A percentile compares a stretch with the other conserved stretches of the same genome.
Evolutionary conservation across 2,888 invertebrate species (phyloP).

Genomic region (Parnassius smintheus): DNA sequence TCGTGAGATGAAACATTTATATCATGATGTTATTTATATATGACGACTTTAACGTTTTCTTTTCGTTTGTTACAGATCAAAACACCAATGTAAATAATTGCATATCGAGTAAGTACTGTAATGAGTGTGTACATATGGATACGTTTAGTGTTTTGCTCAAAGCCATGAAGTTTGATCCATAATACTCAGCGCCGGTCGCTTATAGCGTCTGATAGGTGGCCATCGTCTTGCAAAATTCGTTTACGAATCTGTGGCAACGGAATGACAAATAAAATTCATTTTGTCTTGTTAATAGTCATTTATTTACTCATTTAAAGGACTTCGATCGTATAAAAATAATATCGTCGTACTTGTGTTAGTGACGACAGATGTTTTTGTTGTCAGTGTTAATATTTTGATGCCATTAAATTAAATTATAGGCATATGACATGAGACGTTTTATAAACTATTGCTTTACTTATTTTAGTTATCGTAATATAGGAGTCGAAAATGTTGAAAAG

Average conservation of each 20-base stretch:
- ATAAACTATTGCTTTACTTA: too few species aligned
- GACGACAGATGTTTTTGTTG: neutral
- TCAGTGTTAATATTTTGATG: neutral
- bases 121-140: slow-evolving; percentile 40
- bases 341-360: neutral
- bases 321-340: neutral
- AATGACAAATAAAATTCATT: slow-evolving; percentile 1
- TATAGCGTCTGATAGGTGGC: neutral
- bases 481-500: too few species aligned
- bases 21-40: too few species aligned
- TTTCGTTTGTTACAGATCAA: slow-evolving; percentile 46
- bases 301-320: neutral
- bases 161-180: slow-evolving; percentile 37
- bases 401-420: neutral
- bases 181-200: slow-evolving; percentile 44
- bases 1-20: too few species aligned
- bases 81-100: slow-evolving; percentile 49
- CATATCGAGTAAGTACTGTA: slow-evolving; percentile 44
- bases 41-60: neutral
- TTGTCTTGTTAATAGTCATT: slow-evolving; percentile 10
- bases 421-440: too few species aligned
- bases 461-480: too few species aligned
- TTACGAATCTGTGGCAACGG: neutral
- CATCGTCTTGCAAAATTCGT: too few species aligned
- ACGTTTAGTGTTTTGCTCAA: slow-evolving; percentile 52